Conservation (phyloP, 2,113 vertebrate genomes). For the Oreochromis niloticus region DNA sequence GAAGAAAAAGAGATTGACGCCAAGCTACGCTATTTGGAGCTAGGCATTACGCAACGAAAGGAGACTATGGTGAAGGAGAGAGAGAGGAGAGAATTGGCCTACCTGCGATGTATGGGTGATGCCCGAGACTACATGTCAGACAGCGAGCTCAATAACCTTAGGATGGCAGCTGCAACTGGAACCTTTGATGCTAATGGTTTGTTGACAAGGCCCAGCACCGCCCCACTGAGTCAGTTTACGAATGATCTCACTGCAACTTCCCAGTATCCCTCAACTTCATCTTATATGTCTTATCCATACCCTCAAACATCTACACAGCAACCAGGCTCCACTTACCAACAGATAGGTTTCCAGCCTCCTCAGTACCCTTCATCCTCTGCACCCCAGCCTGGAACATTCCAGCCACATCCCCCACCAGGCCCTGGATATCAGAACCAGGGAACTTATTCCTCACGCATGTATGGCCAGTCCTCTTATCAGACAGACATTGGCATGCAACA, state of each 20-base stretch:
- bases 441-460: constrained; percentile 76
- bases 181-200: constrained; percentile 75
- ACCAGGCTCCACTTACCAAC: constrained; percentile 76
- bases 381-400: constrained; percentile 82
- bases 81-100: constrained; percentile 83
- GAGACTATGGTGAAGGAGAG: constrained; percentile 91
- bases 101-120: constrained; percentile 84
- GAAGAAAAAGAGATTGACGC: constrained; percentile 99
- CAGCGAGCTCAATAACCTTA: constrained; percentile 91
- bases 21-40: constrained; percentile 92
- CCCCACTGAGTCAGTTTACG: constrained; percentile 79
- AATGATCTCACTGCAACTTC: constrained; percentile 73
- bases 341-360: constrained; percentile 81
- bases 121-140: constrained; percentile 94
- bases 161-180: constrained; percentile 73
- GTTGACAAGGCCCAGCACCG: constrained; percentile 73
- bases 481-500: constrained; percentile 78
- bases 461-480: constrained; percentile 77
- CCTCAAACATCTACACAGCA: constrained; percentile 72
- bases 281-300: constrained; percentile 82
- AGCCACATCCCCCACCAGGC: constrained; percentile 77
- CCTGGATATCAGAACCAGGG: constrained; percentile 78
- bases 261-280: constrained; percentile 76
- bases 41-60: constrained; percentile 94
- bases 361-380: constrained; percentile 80